phyloP scores from a whole-genome alignment of 2,888 invertebrate species.

The Dysmachus trigonus region DNA sequence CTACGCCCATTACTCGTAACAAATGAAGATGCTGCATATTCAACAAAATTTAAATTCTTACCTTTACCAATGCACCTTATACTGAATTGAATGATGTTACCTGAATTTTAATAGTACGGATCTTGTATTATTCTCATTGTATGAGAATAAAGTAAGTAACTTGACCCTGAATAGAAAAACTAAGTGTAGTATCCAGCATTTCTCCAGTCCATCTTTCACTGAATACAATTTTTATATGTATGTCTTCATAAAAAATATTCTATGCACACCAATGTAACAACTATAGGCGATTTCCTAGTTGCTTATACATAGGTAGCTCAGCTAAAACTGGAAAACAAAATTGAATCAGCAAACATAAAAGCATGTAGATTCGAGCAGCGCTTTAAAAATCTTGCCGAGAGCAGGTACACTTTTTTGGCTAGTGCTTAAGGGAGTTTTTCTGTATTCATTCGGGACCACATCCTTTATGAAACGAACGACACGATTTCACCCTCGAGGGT shows the following conservation, averaged over 20 bases:
- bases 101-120: no score
- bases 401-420: neutral
- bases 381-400: neutral
- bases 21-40: no score
- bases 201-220: neutral
- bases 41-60: neutral
- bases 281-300: neutral
- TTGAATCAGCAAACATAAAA: neutral
- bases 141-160: neutral
- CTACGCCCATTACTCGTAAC: neutral
- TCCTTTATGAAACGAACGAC: neutral
- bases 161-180: neutral
- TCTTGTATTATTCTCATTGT: neutral
- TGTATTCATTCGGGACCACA: slow-evolving; percentile 26
- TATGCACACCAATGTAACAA: neutral
- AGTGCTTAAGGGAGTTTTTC: neutral
- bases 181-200: neutral
- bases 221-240: neutral
- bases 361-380: neutral
- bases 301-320: neutral
- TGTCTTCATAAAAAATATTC: neutral
- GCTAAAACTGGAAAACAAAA: neutral
- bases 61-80: neutral
- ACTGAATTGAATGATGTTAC: neutral
- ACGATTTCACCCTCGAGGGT: neutral